phyloP scores from a whole-genome alignment of 2,113 vertebrate species.

The Butorides virescens region DNA sequence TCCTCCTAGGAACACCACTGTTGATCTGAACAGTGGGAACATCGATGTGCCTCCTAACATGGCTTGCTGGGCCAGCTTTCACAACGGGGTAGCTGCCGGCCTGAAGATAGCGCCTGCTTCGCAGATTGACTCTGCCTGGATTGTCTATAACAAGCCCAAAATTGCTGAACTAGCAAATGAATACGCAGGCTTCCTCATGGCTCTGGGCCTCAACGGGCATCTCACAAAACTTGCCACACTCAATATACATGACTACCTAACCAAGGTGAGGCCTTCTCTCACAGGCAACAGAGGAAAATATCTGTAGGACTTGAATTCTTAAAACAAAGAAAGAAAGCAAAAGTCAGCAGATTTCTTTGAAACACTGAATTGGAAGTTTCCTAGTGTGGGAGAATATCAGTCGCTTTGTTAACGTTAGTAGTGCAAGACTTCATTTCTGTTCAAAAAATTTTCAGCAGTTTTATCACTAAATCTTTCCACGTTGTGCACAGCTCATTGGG shows the following conservation, averaged over 20 bases:
- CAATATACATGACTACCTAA: conserved; percentile 96
- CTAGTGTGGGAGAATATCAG: background rate
- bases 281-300: too few species aligned
- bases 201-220: conserved; percentile 93
- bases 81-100: conserved; percentile 94
- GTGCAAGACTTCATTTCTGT: background rate
- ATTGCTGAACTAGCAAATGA: conserved; percentile 92
- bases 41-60: conserved; percentile 97
- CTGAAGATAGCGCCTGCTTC: conserved; percentile 95
- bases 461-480: background rate
- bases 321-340: background rate
- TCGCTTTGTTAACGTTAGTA: fast-evolving
- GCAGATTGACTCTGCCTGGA: conserved; percentile 97
- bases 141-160: conserved; percentile 97
- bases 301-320: background rate
- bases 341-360: background rate
- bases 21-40: conserved; percentile 96
- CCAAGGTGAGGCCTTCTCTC: conserved; percentile 81
- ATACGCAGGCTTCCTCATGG: conserved; percentile 97
- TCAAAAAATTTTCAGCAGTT: background rate
- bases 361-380: background rate
- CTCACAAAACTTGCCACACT: conserved; percentile 95
- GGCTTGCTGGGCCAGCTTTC: conserved; percentile 97
- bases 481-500: fast-evolving
- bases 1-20: conserved; percentile 91